Percentiles rank a stretch among this genome's conserved stretches.
These are phyloP conservation scores for Oryzias celebensis DNA, from an alignment of 2,113 vertebrate species.

Conservation along the genomic window DNA sequence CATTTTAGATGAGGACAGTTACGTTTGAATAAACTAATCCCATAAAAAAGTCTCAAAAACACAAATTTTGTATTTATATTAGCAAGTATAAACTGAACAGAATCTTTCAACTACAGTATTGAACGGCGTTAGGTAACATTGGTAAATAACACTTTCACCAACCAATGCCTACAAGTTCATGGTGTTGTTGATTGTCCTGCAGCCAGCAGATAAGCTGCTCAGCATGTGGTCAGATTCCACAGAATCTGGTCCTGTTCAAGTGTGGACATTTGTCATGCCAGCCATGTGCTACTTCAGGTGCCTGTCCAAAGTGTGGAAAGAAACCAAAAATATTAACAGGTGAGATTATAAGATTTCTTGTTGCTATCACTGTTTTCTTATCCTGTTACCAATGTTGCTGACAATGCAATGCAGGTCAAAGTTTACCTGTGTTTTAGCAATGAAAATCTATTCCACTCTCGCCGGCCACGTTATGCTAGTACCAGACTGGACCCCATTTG, in stretches of 20 bases:
- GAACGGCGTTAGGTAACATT: no score
- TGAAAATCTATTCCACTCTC: no score
- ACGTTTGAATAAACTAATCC: no score
- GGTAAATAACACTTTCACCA: no score
- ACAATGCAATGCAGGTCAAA: neutral
- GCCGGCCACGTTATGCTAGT: no score
- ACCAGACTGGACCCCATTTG: no score
- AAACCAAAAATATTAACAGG: neutral
- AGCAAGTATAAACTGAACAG: no score
- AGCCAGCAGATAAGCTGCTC: conserved; percentile 2
- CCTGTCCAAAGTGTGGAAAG: conserved; percentile 12
- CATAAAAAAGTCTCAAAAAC: no score
- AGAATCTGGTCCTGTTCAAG: neutral
- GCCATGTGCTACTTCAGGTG: conserved; percentile 3
- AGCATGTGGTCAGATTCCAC: neutral
- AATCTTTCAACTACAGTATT: no score
- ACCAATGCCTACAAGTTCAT: no score
- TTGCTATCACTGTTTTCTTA: neutral
- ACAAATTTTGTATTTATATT: no score
- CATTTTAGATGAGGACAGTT: no score
- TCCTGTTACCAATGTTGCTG: neutral
- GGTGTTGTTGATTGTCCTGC: neutral
- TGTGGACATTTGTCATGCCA: conserved; percentile 38
- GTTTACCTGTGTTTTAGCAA: neutral
- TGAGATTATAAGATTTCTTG: neutral